Percentiles rank a stretch among this genome's conserved stretches.
These are phyloP conservation scores for Cotesia typhae DNA, from an alignment of 1,140 invertebrate species.

Conservation along the genomic window DNA sequence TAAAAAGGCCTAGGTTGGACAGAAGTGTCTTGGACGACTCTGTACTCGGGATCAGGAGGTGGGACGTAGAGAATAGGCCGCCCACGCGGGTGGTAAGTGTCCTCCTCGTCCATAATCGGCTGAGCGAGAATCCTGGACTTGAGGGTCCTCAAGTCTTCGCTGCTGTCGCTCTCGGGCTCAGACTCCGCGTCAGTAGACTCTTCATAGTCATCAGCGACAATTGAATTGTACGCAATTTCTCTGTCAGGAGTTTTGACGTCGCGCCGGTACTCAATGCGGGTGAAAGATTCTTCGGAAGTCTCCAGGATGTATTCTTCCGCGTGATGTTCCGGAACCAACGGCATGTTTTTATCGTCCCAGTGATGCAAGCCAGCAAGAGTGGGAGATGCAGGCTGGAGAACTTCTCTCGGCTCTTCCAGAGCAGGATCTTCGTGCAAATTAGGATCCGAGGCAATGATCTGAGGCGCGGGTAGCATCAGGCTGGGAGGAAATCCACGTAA, in stretches of 20 bases:
- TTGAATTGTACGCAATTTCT: constrained; percentile 45
- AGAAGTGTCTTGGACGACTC: not conserved
- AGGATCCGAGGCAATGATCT: constrained; percentile 52
- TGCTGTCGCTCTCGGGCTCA: constrained; percentile 48
- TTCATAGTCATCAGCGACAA: constrained; percentile 37
- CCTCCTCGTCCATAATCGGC: constrained; percentile 69
- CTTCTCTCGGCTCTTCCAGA: not conserved
- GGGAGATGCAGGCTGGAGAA: not conserved
- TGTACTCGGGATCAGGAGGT: constrained; percentile 36
- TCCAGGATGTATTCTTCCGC: not conserved
- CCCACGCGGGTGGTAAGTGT: constrained; percentile 75
- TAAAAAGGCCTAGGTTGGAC: not conserved
- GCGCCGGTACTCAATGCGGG: not conserved
- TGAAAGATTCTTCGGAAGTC: constrained; percentile 46
- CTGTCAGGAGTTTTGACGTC: constrained; percentile 47
- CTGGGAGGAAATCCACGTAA: constrained; percentile 31
- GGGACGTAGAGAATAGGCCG: constrained; percentile 42
- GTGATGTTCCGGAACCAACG: constrained; percentile 20
- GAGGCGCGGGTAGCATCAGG: constrained; percentile 39
- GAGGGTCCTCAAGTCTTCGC: constrained; percentile 66
- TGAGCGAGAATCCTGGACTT: constrained; percentile 65
- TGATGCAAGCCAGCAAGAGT: constrained; percentile 41
- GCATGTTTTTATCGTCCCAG: constrained; percentile 50
- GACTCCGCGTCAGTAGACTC: constrained; percentile 41
- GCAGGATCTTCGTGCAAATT: constrained; percentile 45